Percentiles rank a stretch among this genome's conserved stretches.
Conservation (phyloP, 1,140 invertebrate species). For the Panagrolaimus sp. region DNA sequence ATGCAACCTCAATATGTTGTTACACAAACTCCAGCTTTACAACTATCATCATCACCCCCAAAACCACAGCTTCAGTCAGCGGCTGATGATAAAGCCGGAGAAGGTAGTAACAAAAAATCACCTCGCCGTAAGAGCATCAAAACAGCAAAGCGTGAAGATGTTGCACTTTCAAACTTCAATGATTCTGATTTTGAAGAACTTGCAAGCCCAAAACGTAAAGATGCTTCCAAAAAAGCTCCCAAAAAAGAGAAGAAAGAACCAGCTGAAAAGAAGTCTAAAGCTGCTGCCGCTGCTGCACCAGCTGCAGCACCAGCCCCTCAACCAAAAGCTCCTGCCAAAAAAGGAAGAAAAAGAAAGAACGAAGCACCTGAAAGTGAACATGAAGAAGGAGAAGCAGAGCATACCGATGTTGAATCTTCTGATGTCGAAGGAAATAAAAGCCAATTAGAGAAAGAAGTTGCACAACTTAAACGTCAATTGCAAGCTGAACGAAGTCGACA, state of each 20-base stretch:
- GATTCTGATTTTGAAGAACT: constrained; percentile 8
- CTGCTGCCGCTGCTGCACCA: too few relatives aligned
- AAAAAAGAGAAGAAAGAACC: constrained; percentile 7
- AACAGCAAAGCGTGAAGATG: background rate
- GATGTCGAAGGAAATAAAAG: too few relatives aligned
- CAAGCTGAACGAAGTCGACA: background rate
- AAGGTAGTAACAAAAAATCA: background rate
- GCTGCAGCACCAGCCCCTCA: background rate
- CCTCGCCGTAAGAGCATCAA: background rate
- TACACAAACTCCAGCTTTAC: background rate
- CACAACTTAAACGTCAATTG: background rate
- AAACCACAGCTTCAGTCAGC: background rate
- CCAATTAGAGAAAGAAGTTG: background rate
- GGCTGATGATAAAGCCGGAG: background rate
- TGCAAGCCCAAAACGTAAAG: background rate
- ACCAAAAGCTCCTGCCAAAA: background rate
- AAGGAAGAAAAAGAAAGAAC: background rate
- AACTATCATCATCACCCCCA: background rate
- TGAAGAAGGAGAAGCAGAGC: background rate
- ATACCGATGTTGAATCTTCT: background rate
- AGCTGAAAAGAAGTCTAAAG: background rate
- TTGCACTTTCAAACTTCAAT: background rate
- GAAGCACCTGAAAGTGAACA: background rate
- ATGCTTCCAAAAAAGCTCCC: background rate
- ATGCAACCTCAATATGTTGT: background rate